A percentile compares a stretch with the other conserved stretches of the same genome.
These are phyloP conservation scores for Hylaea fasciaria DNA, from an alignment of 2,888 invertebrate genomes.

Conservation along the genomic window DNA sequence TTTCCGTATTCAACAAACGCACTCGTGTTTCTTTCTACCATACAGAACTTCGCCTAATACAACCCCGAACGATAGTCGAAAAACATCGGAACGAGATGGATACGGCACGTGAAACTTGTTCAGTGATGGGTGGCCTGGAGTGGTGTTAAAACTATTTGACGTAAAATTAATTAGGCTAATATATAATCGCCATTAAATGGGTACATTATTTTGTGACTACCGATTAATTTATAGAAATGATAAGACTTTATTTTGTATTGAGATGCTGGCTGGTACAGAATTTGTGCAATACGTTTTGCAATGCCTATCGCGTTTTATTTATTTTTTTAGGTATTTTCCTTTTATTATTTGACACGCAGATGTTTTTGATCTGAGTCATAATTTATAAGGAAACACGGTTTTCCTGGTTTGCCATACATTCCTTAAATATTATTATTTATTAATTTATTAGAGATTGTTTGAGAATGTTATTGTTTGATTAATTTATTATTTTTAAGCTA, in stretches of 20 bases:
- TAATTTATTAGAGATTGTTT: slow-evolving; percentile 42
- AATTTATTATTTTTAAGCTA: slow-evolving; percentile 48
- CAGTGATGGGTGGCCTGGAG: slow-evolving; percentile 6
- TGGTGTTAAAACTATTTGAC: slow-evolving; percentile 1
- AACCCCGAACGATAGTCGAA: too few species aligned
- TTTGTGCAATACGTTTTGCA: slow-evolving; percentile 43
- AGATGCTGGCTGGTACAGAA: slow-evolving; percentile 24
- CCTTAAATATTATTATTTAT: slow-evolving; percentile 53
- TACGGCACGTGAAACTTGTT: slow-evolving; percentile 2
- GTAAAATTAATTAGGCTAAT: slow-evolving; percentile 22
- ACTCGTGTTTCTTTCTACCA: too few species aligned
- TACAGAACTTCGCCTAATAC: too few species aligned
- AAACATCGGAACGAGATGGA: too few species aligned
- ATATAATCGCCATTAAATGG: slow-evolving; percentile 54
- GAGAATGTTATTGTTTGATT: slow-evolving; percentile 57
- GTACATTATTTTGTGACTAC: slow-evolving; percentile 39
- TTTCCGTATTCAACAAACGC: too few species aligned
- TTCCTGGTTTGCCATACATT: slow-evolving; percentile 53
- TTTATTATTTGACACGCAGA: slow-evolving; percentile 12
- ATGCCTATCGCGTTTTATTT: slow-evolving; percentile 8
- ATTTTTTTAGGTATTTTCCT: neutral
- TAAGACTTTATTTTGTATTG: slow-evolving; percentile 53
- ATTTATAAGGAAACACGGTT: slow-evolving; percentile 28
- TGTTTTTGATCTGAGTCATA: slow-evolving; percentile 20
- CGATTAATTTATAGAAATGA: slow-evolving; percentile 36